phyloP scores from a whole-genome alignment of 2,888 invertebrate genomes.

The Uropetala carovei region DNA sequence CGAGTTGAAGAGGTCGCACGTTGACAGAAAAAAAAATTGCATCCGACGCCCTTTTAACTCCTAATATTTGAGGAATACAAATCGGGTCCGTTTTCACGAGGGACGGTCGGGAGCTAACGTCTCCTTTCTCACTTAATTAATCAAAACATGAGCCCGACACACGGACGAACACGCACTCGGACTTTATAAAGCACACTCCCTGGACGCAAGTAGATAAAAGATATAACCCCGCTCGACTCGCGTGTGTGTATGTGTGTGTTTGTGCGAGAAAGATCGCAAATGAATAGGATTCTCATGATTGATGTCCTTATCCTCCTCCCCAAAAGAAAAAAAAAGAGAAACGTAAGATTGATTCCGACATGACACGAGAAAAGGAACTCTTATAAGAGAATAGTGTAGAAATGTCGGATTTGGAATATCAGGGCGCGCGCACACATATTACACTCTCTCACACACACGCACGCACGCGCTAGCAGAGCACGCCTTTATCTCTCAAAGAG shows the following conservation, averaged over 20 bases:
- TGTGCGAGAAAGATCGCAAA: too few species aligned
- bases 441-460: not conserved
- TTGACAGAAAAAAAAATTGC: not conserved
- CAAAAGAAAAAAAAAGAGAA: too few species aligned
- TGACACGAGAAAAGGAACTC: not conserved
- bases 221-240: not conserved
- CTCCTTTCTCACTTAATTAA: conserved; percentile 23
- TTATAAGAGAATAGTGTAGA: not conserved
- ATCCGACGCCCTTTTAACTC: not conserved
- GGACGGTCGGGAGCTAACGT: not conserved
- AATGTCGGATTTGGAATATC: conserved; percentile 33
- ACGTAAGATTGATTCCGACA: not conserved
- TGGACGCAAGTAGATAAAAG: not conserved
- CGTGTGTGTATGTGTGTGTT: too few species aligned
- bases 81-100: not conserved
- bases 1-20: not conserved
- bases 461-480: conserved; percentile 5
- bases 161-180: not conserved
- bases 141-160: not conserved
- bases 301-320: not conserved
- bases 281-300: not conserved
- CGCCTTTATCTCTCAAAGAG: conserved; percentile 31
- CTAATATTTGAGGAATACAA: not conserved
- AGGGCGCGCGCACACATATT: not conserved
- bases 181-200: not conserved